Base-by-base conservation (phyloP, 2,113 vertebrate genomes). In the Tor tambroides region DNA sequence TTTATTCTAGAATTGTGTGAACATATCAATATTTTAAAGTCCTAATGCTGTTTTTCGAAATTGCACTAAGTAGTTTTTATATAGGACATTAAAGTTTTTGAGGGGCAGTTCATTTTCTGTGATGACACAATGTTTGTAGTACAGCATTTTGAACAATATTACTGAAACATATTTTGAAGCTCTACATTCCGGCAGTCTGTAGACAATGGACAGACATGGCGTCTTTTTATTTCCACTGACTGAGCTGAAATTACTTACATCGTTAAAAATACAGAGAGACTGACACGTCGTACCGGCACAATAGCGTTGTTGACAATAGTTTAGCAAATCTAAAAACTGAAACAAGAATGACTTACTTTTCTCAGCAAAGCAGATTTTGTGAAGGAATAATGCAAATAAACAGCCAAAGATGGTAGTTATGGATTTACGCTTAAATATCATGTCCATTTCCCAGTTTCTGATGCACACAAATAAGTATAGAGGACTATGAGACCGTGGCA, bases 401-500 rank as follows among this genome's bases (percentile, higher is more conserved):
- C 88, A 90, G 81, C 90, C 80, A 11, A 94, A 80, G 87, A 93
- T 32, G 43, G 89, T 38, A 12, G 90, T 80, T 83, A 38, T 90
- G 85, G 92, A 92, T 93, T 87, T 85, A 56, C 63, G 81, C 83
- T 84, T 89, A 43, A 10, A 86, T 91, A 89, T 91, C 87, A 88
- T 86, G 88, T 94, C 94, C 94, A 95, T 95, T 92, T 93, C 92
- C 91, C 41, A 89, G 83, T 88, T 86, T 88, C 84, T 89, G 90
- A 89, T 54, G 85, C 91, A 87, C 49, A 86, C 91, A 80, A 90
- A 90, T 92, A 93, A 93, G 90, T 91, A 87, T 85, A 90, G 89
- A 94, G 91, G 93, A 92, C 85, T 91, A 91, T 88, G 89, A 93
- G 91, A 88, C 91, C 82, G 90, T 94, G 94, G 93, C 93, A 95